These are phyloP conservation scores for Gobiocypris rarus DNA, from an alignment of 2,113 vertebrate species.

Conservation along the genomic window DNA sequence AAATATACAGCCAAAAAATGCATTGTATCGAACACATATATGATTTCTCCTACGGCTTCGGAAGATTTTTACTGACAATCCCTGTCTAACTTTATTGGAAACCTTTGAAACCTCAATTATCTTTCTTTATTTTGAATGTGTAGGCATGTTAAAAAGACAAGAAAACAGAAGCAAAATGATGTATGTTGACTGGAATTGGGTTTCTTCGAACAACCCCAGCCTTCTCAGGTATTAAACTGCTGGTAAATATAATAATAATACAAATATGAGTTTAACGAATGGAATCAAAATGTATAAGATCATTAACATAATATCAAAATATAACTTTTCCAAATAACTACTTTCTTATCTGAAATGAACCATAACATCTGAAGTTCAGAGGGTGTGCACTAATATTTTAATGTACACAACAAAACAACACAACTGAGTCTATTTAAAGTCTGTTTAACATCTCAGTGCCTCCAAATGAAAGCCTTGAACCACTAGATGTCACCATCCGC, in stretches of 20 bases:
- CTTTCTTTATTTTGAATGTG: constrained; percentile 5
- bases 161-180: background rate
- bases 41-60: background rate
- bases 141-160: background rate
- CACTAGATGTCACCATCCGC: constrained; percentile 58
- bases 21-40: background rate
- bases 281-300: background rate
- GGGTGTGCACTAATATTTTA: background rate
- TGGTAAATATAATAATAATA: background rate
- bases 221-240: too few species aligned
- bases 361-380: background rate
- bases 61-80: background rate
- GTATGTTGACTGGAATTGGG: background rate
- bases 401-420: background rate
- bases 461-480: constrained; percentile 26
- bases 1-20: background rate
- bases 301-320: background rate
- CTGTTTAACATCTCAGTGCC: background rate
- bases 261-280: too few species aligned
- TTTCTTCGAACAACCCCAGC: background rate
- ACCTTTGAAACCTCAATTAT: background rate
- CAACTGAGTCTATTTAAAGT: background rate
- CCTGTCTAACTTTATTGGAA: background rate
- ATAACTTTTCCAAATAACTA: background rate
- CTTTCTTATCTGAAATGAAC: background rate